Evolutionary conservation across 2,797 vertebrate species (phyloP).

Genomic region (Enteromius viviparus): DNA sequence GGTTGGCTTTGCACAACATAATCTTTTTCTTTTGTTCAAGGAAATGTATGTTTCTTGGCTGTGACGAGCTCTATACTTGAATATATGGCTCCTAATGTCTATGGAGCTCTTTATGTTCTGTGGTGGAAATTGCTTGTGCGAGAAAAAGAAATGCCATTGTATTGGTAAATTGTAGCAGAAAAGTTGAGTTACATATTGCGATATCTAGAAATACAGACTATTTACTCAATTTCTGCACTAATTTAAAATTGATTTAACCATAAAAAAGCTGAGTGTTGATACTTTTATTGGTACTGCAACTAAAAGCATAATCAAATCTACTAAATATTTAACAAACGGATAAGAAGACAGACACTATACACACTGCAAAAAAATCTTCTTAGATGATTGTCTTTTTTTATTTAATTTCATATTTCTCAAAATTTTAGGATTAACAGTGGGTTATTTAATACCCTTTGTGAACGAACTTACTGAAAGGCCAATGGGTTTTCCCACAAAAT

Average conservation of each 20-base stretch:
- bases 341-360: not conserved
- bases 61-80: conserved; percentile 52
- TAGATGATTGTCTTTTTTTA: not conserved
- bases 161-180: not conserved
- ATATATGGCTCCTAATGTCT: conserved; percentile 17
- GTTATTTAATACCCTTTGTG: conserved; percentile 36
- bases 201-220: not conserved
- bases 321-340: conserved; percentile 5
- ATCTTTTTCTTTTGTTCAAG: conserved; percentile 73
- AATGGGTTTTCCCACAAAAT: conserved; percentile 72
- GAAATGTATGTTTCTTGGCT: conserved; percentile 72
- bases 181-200: not conserved
- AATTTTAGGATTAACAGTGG: conserved; percentile 35
- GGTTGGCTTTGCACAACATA: conserved; percentile 69
- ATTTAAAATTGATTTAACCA: not conserved
- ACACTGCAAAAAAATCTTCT: not conserved
- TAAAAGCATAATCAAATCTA: not conserved
- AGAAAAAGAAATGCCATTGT: conserved; percentile 2
- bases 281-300: not conserved
- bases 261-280: too few relatives aligned
- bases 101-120: conserved; percentile 31
- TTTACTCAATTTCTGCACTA: not conserved
- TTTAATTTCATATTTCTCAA: conserved; percentile 20
- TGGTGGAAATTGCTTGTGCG: conserved; percentile 10
- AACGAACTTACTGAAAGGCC: conserved; percentile 63